A percentile compares a stretch with the other conserved stretches of the same genome.
phyloP scores from a whole-genome alignment of 23 tunicate genomes.

The Trididemnum nubilum region DNA sequence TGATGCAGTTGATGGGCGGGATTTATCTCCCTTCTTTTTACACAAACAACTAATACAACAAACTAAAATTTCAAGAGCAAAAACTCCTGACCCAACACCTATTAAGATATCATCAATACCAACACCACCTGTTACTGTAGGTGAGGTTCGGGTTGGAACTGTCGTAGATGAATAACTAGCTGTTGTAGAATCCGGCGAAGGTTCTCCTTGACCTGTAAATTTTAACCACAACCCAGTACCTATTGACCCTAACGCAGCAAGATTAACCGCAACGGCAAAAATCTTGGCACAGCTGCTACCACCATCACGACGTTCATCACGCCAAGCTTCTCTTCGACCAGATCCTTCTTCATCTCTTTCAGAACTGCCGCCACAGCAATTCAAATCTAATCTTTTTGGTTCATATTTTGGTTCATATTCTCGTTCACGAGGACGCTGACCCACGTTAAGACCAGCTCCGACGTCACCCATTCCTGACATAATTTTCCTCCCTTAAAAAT shows the following conservation, averaged over 20 bases:
- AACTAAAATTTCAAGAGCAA: no score
- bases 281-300: background rate
- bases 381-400: background rate
- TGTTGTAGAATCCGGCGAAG: background rate
- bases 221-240: background rate
- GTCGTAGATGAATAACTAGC: background rate
- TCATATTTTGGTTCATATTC: background rate
- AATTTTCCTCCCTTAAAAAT: background rate
- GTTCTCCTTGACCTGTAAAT: background rate
- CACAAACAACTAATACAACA: no score
- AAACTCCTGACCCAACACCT: no score
- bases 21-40: no score
- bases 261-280: background rate
- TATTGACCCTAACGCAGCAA: background rate
- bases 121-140: no score
- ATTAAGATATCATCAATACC: no score
- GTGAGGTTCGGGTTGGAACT: no score
- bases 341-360: background rate
- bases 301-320: background rate
- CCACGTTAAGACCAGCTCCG: background rate
- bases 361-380: slow-evolving; percentile 2
- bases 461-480: background rate
- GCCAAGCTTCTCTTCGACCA: background rate
- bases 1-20: no score
- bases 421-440: background rate